Percentiles rank a stretch among this genome's conserved stretches.
Evolutionary conservation across 2,797 vertebrate species (phyloP).

Genomic region (Cyclura pinguis): DNA sequence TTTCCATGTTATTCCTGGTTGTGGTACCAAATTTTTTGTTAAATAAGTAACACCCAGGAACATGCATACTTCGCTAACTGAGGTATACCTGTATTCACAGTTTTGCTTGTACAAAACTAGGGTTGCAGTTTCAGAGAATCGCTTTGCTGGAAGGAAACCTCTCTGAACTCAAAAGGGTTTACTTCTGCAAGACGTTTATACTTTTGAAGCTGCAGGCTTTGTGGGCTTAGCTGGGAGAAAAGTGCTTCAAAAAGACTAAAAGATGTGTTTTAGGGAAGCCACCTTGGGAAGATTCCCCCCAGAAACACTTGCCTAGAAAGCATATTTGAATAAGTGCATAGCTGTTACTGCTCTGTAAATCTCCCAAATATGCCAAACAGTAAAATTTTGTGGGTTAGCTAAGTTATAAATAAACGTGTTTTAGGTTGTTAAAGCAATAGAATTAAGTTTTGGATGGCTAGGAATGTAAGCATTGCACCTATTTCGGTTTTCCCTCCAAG

Average conservation of each 20-base stretch:
- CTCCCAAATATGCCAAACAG: neutral
- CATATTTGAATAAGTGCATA: neutral
- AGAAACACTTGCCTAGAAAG: neutral
- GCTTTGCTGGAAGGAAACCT: neutral
- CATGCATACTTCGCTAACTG: too few species aligned
- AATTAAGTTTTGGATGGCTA: neutral
- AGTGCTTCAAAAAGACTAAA: neutral
- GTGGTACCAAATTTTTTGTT: too few species aligned
- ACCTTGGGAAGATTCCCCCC: neutral
- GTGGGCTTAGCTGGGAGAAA: neutral
- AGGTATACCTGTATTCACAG: neutral
- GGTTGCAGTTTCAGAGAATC: neutral
- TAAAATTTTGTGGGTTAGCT: neutral
- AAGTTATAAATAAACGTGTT: neutral
- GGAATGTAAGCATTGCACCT: neutral
- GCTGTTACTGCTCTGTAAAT: neutral
- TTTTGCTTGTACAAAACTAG: neutral
- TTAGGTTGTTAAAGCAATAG: neutral
- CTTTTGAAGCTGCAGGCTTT: neutral
- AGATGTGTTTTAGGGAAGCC: neutral
- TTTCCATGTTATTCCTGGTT: too few species aligned
- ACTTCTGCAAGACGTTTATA: neutral
- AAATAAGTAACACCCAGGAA: too few species aligned
- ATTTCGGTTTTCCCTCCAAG: neutral
- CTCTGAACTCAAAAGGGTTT: neutral